Conservation (phyloP, 2,888 invertebrate species). For the Scaptomyza reducta region DNA sequence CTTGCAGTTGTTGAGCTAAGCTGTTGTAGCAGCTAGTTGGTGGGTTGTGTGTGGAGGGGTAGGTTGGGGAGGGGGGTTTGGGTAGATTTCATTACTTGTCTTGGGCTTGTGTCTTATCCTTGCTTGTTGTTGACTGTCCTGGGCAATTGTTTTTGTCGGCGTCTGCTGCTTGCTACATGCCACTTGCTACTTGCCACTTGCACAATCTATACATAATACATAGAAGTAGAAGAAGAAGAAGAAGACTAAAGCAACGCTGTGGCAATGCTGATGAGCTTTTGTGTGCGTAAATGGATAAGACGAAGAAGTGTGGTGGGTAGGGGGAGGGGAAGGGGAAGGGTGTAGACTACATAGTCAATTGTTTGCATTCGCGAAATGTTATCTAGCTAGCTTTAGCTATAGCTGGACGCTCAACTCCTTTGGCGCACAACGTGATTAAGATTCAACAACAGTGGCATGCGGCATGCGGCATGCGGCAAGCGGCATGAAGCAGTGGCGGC, state of each 20-base stretch:
- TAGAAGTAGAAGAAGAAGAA: constrained; percentile 18
- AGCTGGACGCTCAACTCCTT: constrained; percentile 53
- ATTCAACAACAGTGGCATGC: constrained; percentile 39
- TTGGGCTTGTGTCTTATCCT: constrained; percentile 35
- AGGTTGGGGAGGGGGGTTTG: neutral
- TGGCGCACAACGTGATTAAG: constrained; percentile 60
- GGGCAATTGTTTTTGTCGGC: constrained; percentile 24
- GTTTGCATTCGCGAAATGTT: constrained; percentile 52
- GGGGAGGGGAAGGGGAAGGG: neutral
- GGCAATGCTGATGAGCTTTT: constrained; percentile 57
- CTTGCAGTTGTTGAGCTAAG: constrained; percentile 6
- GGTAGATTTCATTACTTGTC: constrained; percentile 51
- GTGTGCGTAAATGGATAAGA: constrained; percentile 18
- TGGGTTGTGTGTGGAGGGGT: too few relatives aligned
- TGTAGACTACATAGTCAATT: constrained; percentile 23
- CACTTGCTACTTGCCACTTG: constrained; percentile 15
- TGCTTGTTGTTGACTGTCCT: constrained; percentile 1
- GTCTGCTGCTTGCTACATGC: constrained; percentile 16
- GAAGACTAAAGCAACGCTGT: constrained; percentile 15
- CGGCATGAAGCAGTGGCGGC: constrained; percentile 8
- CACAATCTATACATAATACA: constrained; percentile 43
- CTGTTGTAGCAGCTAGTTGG: neutral
- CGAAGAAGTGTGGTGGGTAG: too few relatives aligned
- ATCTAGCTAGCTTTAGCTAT: constrained; percentile 14
- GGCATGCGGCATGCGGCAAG: constrained; percentile 5